Base-by-base conservation (phyloP, 2,113 vertebrate genomes). In the Dicentrarchus labrax region DNA sequence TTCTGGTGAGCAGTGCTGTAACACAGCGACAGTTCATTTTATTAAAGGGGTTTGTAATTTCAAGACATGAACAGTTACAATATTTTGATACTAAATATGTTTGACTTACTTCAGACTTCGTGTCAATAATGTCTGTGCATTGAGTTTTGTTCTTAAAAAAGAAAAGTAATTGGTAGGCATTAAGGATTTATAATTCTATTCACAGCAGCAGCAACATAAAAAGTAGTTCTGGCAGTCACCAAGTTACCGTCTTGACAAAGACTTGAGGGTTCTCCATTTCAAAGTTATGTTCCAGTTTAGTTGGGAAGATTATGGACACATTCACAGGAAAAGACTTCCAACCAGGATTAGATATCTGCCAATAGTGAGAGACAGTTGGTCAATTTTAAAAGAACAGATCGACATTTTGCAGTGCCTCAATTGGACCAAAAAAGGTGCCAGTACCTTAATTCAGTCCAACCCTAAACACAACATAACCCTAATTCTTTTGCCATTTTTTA, bases 291-390 rank as follows among this genome's bases (percentile, higher is more conserved):
- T 79, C 60, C 50, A 92, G 86, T 83, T 86, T 22, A 50, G 75
- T 91, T 30, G 91, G 89, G 64, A 95, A 89, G 19, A 12, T 4
- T 48, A 96, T 64, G 0, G 76, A 85, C 22, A 95, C 85, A 0
- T 36, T 83, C 39, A 93, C 66, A 15, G 92, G 92, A 54, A 95
- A 90, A 38, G 21, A 65, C 67, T 88, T 96, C 6, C 64, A 53
- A 47, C 92, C 93, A 43, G 57, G 60, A 74, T 95, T 96, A 30
- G 84, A 65, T 8, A 96, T 84, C 95, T 96, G 85, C 21, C 17
- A 54, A 65, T 2, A 22, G 24, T 6, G 22, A 81, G 8, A 85
- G n/a, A 84, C 1, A 77, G 8, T 10, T 24, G 17, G 0, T 71
- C 9, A 2, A 45, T 15, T 69, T 47, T 7, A 60, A 48, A 30